Evolutionary conservation across 2,888 invertebrate species (phyloP).

Genomic region (Acronicta aceris): DNA sequence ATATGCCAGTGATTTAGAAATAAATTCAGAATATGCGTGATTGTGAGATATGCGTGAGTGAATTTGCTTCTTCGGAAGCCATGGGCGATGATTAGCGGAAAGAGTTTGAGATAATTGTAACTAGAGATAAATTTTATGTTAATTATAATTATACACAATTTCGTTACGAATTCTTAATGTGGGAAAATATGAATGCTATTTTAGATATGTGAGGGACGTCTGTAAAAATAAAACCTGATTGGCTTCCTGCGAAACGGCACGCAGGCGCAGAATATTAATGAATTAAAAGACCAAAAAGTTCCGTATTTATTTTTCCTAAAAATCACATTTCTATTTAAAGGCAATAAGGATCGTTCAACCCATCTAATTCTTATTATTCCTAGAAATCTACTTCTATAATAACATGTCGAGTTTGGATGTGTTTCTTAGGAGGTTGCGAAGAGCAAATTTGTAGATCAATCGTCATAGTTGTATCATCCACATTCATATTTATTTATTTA

Average conservation of each 20-base stretch:
- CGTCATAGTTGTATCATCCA: too few species aligned
- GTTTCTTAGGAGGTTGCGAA: too few species aligned
- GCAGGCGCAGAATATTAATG: background rate
- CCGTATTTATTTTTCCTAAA: background rate
- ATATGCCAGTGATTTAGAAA: slow-evolving; percentile 71
- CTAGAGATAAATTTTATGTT: slow-evolving; percentile 29
- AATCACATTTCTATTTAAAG: background rate
- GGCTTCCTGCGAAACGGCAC: background rate
- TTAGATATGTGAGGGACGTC: slow-evolving; percentile 13
- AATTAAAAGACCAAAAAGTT: background rate
- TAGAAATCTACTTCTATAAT: too few species aligned
- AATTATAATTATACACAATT: slow-evolving; percentile 37
- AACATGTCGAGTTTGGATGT: too few species aligned
- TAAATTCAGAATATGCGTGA: slow-evolving; percentile 64
- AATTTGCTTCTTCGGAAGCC: slow-evolving; percentile 78
- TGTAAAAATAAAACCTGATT: background rate
- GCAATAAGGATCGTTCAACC: too few species aligned
- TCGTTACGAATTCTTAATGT: slow-evolving; percentile 53
- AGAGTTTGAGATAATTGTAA: slow-evolving; percentile 12
- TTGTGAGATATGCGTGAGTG: slow-evolving; percentile 74
- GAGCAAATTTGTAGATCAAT: too few species aligned
- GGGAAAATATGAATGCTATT: slow-evolving; percentile 56
- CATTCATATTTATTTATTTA: too few species aligned
- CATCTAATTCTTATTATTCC: too few species aligned
- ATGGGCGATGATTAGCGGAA: slow-evolving; percentile 61